phyloP scores from a whole-genome alignment of 2,888 invertebrate species.

The Seladonia tumulorum region DNA sequence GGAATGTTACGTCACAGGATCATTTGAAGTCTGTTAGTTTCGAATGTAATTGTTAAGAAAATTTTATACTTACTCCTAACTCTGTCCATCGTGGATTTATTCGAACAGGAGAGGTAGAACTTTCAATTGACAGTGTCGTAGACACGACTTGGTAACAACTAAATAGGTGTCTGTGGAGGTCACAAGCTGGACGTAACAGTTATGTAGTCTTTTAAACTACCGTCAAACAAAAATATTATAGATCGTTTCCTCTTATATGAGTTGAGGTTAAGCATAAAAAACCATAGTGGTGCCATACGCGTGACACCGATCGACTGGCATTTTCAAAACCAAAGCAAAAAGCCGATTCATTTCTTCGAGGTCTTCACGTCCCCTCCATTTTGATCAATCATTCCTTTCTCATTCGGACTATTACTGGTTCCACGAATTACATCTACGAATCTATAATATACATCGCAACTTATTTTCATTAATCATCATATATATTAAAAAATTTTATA shows the following conservation, averaged over 20 bases:
- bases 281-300: constrained; percentile 7
- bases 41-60: not conserved
- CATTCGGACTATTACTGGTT: constrained; percentile 29
- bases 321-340: constrained; percentile 34
- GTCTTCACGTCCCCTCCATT: constrained; percentile 25
- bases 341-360: constrained; percentile 23
- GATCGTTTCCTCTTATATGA: not conserved
- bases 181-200: not conserved
- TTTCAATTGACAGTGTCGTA: not conserved
- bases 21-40: not conserved
- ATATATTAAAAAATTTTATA: not conserved
- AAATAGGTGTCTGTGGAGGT: not conserved
- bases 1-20: not conserved
- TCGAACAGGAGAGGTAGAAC: constrained; percentile 5
- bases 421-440: not conserved
- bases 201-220: not conserved
- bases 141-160: not conserved
- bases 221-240: constrained; percentile 6
- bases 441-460: not conserved
- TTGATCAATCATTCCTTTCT: constrained; percentile 13
- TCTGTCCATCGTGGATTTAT: constrained; percentile 51
- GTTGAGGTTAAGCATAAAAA: constrained; percentile 51
- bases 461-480: not conserved
- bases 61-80: constrained; percentile 56
- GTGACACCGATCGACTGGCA: constrained; percentile 36